A percentile compares a stretch with the other conserved stretches of the same genome.
These are phyloP conservation scores for Neelides sp. DNA, from an alignment of 1,140 invertebrate species.

Conservation along the genomic window DNA sequence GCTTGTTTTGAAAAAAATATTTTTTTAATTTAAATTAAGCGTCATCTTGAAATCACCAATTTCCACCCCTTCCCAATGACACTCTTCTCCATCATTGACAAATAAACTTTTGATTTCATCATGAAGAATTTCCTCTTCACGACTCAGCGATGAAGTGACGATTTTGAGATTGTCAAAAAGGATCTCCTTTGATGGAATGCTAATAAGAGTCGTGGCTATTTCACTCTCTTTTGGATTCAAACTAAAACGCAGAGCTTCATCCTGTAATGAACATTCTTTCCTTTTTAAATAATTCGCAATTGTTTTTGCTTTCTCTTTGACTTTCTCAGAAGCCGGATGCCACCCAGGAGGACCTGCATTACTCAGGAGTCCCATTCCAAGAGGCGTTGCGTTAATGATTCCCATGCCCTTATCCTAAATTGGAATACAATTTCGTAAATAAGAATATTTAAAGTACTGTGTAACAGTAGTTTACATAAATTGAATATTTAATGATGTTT, in stretches of 20 bases:
- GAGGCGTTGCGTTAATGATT: slow-evolving; percentile 65
- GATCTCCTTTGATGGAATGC: slow-evolving; percentile 24
- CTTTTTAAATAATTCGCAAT: too few species aligned
- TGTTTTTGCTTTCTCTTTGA: slow-evolving; percentile 44
- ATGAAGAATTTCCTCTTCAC: slow-evolving; percentile 13
- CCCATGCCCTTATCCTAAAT: slow-evolving; percentile 56
- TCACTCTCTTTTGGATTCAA: slow-evolving; percentile 9
- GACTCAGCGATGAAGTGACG: slow-evolving; percentile 5
- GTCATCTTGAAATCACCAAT: slow-evolving; percentile 31
- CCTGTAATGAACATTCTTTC: too few species aligned
- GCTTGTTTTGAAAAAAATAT: too few species aligned
- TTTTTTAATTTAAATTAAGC: too few species aligned
- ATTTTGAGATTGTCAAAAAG: slow-evolving; percentile 24
- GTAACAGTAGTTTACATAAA: neutral
- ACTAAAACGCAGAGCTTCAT: slow-evolving; percentile 17
- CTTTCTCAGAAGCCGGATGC: slow-evolving; percentile 62
- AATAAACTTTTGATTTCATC: slow-evolving; percentile 16
- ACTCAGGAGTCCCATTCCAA: slow-evolving; percentile 68
- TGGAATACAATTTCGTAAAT: slow-evolving; percentile 25
- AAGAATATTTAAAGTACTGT: neutral
- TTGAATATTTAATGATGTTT: neutral
- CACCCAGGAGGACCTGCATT: slow-evolving; percentile 59
- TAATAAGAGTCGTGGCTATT: slow-evolving; percentile 26
- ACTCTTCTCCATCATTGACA: neutral
- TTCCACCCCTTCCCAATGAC: slow-evolving; percentile 44